Evolutionary conservation across 2,113 vertebrate genomes (phyloP), one percentile per base, ranked within the genome.

Genomic region (Prunella fulvescens): DNA sequence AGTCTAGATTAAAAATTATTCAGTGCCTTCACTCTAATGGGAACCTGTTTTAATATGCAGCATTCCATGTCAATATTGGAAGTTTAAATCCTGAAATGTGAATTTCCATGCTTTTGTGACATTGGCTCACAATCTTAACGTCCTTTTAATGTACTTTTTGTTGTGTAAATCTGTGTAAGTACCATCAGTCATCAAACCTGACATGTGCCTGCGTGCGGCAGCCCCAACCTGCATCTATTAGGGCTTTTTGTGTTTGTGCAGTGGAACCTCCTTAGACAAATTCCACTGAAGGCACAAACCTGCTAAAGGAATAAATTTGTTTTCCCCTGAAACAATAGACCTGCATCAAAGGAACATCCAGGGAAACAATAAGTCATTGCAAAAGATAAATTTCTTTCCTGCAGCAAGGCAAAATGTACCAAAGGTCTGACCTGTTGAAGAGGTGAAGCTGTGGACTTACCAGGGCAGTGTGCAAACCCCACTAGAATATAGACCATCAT

Each of bases 121-220:
- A 97, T 97, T 97, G 97, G 97, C 96, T 98, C 95, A 94, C 94
- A 96, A 95, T 98, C 97, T 97, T 97, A 98, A 96, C 86, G 89
- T 98, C 97, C 94, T 93, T 97, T 97, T 98, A 97, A 98, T 97
- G 97, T 98, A 98, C 97, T 98, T 98, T 98, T 98, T 98, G 97
- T 98, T 98, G 98, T 98, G 98, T 98, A 98, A 98, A 98, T 98
- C 97, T 98, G 97, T 98, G 96, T 98, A 98, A 98, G 97, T 98
- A 97, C 97, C 97, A 97, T 98, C 97, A 97, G 96, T 97, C 97
- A 57, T 98, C 98, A 98, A 96, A 94, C 9, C 40, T 98, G 98
- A 98, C 98, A 97, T 97, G 96, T 98, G 94, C 97, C 92, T 83
- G 95, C 65, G 61, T 77, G 95, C 81, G 71, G 97, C 86, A 97